Evolutionary conservation across 2,797 vertebrate genomes (phyloP).

Genomic region (Gallinago stenura): DNA sequence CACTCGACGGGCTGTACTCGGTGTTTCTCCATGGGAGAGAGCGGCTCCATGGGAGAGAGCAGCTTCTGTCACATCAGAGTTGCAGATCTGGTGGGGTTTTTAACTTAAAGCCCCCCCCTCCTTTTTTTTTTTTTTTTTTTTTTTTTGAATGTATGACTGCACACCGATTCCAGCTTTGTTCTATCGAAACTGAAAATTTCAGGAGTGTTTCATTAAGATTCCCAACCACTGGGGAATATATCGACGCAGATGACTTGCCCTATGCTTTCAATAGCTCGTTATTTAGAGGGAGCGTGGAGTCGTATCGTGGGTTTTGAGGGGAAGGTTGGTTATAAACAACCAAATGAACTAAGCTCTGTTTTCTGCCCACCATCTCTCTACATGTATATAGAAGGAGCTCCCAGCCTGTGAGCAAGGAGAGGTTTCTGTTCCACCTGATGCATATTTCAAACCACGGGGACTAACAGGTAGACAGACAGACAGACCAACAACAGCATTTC

Average conservation of each 20-base stretch:
- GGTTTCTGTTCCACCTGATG: neutral
- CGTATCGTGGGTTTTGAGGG: neutral
- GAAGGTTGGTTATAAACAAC: neutral
- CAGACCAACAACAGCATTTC: neutral
- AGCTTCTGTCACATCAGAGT: neutral
- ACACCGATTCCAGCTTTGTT: neutral
- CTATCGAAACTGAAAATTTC: neutral
- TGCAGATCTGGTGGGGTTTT: neutral
- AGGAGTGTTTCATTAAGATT: neutral
- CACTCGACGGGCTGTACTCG: neutral
- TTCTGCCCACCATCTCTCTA: neutral
- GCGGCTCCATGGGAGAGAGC: neutral
- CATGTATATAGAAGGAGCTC: fast-evolving
- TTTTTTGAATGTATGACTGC: neutral
- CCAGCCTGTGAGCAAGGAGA: neutral
- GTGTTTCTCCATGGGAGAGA: neutral
- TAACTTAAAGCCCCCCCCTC: neutral
- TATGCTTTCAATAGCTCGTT: neutral
- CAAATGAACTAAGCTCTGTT: neutral
- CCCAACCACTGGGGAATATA: neutral
- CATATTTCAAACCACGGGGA: neutral
- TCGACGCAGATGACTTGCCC: neutral
- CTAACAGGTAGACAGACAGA: neutral
- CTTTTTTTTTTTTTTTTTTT: no score
- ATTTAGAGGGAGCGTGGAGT: fast-evolving